These are phyloP conservation scores for Drosophila nr. perissopoda DNA, from an alignment of 2,888 invertebrate species.

Conservation along the genomic window DNA sequence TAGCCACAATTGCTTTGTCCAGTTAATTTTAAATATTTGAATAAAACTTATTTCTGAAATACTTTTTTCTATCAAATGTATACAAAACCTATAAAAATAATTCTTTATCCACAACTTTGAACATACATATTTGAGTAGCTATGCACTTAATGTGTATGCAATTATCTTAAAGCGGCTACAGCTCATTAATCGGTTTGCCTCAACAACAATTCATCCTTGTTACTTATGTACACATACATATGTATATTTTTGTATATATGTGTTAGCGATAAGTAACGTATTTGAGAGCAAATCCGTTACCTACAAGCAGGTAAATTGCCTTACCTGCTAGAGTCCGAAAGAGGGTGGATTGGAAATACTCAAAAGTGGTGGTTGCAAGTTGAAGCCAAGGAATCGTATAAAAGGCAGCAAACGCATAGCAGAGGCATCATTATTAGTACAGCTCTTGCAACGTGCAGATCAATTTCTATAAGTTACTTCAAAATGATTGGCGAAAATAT, in stretches of 20 bases:
- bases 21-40: not conserved
- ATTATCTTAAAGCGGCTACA: not conserved
- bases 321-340: constrained; percentile 37
- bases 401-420: constrained; percentile 23
- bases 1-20: not conserved
- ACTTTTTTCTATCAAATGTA: not conserved
- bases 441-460: constrained; percentile 39
- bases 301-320: constrained; percentile 25
- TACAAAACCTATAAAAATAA: not conserved
- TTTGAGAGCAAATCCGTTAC: constrained; percentile 13
- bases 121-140: not conserved
- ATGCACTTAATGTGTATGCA: not conserved
- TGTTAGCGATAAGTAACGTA: constrained; percentile 3
- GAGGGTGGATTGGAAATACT: constrained; percentile 25
- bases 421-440: constrained; percentile 56
- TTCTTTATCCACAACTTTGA: not conserved
- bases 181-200: constrained; percentile 13
- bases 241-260: not conserved
- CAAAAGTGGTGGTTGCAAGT: constrained; percentile 19
- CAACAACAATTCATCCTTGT: not conserved
- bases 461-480: constrained; percentile 6
- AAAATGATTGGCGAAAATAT: constrained; percentile 53
- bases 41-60: not conserved
- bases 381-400: constrained; percentile 40
- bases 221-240: not conserved